Base-by-base conservation (phyloP, 1,140 invertebrate genomes). In the Eubasilissa regina region DNA sequence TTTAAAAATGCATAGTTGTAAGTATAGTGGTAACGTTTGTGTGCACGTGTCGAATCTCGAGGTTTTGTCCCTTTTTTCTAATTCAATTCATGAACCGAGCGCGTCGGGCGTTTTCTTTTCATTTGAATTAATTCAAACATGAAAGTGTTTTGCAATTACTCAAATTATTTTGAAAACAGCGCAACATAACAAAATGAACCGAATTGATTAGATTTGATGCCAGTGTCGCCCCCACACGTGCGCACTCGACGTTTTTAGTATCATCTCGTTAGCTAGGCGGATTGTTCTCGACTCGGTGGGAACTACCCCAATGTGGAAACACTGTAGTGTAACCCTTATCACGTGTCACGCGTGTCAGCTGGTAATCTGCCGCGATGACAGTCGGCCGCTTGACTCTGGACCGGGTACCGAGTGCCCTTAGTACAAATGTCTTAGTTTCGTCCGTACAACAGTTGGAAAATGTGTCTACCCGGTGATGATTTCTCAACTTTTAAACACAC, bases 291-390 rank as follows among this genome's bases (percentile, higher is more conserved):
- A 15, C 55, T 58, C 55, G 21, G 21, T 10, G 55, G 3, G 55
- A 58, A 15, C 55, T 58, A 56, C 12, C 53, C 53, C 53, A 9
- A 53, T 17, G 13, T 17, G 4, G 6, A 8, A 53, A 4, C 51
- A 53, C 51, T 53, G 4, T 0, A 9, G 10, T n/a, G 48, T 51
- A n/a, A 9, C 55, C 55, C 55, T 19, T 13, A 19, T 58, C 17
- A 21, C 17, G 15, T 58, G 55, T 58, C 55, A 21, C 17, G 21
- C 55, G 15, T 58, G 21, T 56, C 55, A 19, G 55, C 55, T 15
- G 55, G 21, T 58, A 58, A 58, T 58, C 17, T 58, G 55, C 17
- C 7, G 10, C 17, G 17, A 21, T 58, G 55, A 58, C 55, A 58
- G 17, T 58, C 21, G 11, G 11, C 55, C 25, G 25, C 21, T 21